Evolutionary conservation across 2,888 invertebrate species (phyloP).

Genomic region (Barypeithes pellucidus): DNA sequence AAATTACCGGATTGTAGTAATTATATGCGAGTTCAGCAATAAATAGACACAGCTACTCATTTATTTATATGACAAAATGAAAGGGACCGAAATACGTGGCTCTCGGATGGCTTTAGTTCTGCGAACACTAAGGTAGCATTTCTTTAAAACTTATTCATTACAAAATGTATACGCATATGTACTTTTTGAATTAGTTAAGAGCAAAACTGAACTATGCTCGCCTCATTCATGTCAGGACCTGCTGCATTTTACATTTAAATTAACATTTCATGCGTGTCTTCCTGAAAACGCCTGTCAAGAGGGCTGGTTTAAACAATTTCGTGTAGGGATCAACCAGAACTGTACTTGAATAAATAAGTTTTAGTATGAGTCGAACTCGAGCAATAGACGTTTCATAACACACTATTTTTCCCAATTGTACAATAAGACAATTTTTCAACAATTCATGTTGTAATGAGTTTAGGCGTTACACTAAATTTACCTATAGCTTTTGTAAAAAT

Average conservation of each 20-base stretch:
- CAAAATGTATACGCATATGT: too few species aligned
- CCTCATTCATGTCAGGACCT: conserved; percentile 12
- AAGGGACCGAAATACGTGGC: background rate
- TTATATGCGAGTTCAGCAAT: background rate
- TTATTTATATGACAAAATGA: background rate
- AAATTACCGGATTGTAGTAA: background rate
- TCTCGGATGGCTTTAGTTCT: too few species aligned
- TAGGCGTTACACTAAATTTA: too few species aligned
- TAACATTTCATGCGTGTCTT: conserved; percentile 30
- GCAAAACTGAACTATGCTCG: background rate
- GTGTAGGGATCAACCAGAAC: background rate
- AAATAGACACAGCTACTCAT: background rate
- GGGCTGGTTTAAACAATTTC: conserved; percentile 10
- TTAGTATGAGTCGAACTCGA: too few species aligned
- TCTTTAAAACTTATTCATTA: too few species aligned
- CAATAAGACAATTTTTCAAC: too few species aligned
- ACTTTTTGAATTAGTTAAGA: background rate
- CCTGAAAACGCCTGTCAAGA: conserved; percentile 23
- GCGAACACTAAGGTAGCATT: too few species aligned
- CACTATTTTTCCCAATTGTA: too few species aligned
- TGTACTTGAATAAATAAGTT: background rate
- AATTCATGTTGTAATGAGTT: too few species aligned
- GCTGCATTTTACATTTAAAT: conserved; percentile 3
- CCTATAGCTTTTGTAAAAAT: too few species aligned
- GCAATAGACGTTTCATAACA: too few species aligned